phyloP scores from a whole-genome alignment of 2,797 vertebrate genomes.

The Typhlichthys subterraneus region DNA sequence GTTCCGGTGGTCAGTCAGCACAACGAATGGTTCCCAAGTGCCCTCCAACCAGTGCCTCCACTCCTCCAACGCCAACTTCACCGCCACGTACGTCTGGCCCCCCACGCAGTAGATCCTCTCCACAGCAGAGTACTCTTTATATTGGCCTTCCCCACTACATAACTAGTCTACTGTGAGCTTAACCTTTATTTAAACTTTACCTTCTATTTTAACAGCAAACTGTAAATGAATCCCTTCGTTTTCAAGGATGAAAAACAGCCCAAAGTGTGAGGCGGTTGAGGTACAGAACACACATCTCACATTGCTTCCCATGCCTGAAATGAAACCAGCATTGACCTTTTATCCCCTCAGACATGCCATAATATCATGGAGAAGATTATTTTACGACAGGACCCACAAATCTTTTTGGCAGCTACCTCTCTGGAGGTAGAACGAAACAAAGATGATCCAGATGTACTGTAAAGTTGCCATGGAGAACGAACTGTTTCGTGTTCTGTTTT shows the following conservation, averaged over 20 bases:
- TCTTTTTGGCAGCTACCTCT: constrained; percentile 15
- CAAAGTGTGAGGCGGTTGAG: constrained; percentile 1
- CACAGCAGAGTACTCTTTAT: no score
- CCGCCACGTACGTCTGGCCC: no score
- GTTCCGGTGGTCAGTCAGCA: no score
- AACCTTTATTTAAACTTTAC: neutral
- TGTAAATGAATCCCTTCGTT: constrained; percentile 2
- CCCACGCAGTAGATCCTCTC: no score
- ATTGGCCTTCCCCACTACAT: no score
- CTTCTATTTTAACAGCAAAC: neutral
- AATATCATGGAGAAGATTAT: constrained; percentile 48
- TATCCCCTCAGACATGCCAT: constrained; percentile 41
- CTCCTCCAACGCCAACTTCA: no score
- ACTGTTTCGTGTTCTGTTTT: constrained; percentile 9
- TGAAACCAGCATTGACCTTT: constrained; percentile 33
- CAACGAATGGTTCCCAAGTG: no score
- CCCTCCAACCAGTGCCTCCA: no score
- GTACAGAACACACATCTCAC: no score
- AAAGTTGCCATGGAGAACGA: constrained; percentile 12
- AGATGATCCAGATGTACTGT: constrained; percentile 22
- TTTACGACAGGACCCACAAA: constrained; percentile 45
- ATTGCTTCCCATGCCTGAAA: no score
- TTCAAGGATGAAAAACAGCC: constrained; percentile 5
- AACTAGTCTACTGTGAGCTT: neutral
- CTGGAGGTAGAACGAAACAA: neutral